phyloP scores from a whole-genome alignment of 2,888 invertebrate genomes.

The Heliconius charithonia region DNA sequence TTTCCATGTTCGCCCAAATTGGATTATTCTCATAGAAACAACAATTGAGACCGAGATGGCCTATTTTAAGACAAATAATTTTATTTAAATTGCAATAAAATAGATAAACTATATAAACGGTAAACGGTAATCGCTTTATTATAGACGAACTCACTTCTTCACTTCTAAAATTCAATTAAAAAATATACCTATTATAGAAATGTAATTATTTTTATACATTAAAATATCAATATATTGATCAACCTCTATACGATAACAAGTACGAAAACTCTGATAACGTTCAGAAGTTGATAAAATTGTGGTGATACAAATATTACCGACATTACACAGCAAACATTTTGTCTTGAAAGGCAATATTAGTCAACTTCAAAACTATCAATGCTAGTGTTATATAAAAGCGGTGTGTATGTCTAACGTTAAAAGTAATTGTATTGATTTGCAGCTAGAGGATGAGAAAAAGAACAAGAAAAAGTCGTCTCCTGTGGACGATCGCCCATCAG shows the following conservation, averaged over 20 bases:
- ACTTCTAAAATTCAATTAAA: constrained; percentile 1
- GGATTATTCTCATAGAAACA: background rate
- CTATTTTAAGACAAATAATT: background rate
- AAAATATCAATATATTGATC: constrained; percentile 62
- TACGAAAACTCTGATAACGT: constrained; percentile 70
- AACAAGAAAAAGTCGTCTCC: constrained; percentile 77
- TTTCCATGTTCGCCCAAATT: background rate
- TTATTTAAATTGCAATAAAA: background rate
- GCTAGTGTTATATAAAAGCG: constrained; percentile 41
- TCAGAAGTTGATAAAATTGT: constrained; percentile 67
- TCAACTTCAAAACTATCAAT: constrained; percentile 33
- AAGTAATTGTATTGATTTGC: constrained; percentile 60
- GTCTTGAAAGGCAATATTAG: constrained; percentile 49
- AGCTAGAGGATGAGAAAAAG: constrained; percentile 80
- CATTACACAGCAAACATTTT: constrained; percentile 53
- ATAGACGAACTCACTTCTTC: background rate
- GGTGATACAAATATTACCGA: constrained; percentile 36
- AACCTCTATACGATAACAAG: constrained; percentile 68
- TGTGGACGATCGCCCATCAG: constrained; percentile 75
- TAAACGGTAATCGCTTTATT: background rate
- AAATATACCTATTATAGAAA: constrained; percentile 14
- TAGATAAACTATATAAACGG: too few relatives aligned
- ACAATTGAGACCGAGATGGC: background rate
- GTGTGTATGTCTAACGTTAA: constrained; percentile 68
- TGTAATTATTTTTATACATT: constrained; percentile 15